A percentile compares a stretch with the other conserved stretches of the same genome.
phyloP scores from a whole-genome alignment of 1,140 invertebrate species.

The Drepana arcuata region DNA sequence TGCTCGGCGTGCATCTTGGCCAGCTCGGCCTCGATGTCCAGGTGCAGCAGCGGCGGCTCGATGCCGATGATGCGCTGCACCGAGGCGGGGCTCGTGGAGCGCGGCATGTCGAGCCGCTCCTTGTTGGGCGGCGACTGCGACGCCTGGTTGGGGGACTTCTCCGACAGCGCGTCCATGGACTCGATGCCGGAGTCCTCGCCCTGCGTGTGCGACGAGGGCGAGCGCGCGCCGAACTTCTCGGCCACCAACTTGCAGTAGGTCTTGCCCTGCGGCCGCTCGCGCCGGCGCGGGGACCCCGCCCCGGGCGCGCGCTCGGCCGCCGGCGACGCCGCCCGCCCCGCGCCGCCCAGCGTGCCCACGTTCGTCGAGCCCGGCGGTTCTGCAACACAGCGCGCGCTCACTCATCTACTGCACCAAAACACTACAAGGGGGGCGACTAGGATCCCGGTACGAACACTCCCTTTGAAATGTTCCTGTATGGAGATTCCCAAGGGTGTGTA shows the following conservation, averaged over 20 bases:
- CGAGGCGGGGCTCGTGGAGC: slow-evolving; percentile 46
- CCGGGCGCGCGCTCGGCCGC: slow-evolving; percentile 28
- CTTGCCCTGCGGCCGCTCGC: slow-evolving; percentile 70
- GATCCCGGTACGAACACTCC: too few species aligned
- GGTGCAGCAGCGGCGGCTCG: slow-evolving; percentile 33
- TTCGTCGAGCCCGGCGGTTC: slow-evolving; percentile 76
- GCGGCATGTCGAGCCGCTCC: slow-evolving; percentile 57
- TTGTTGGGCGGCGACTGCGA: slow-evolving; percentile 71
- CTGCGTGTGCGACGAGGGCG: slow-evolving; percentile 72
- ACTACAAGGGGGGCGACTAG: too few species aligned
- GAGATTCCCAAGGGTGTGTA: too few species aligned
- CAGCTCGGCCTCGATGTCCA: slow-evolving; percentile 50
- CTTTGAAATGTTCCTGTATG: too few species aligned
- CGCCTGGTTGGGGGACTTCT: slow-evolving; percentile 91
- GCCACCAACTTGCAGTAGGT: slow-evolving; percentile 71
- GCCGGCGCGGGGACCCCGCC: slow-evolving; percentile 44
- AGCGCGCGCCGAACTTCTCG: slow-evolving; percentile 61
- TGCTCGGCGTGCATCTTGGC: slow-evolving; percentile 37
- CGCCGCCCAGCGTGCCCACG: slow-evolving; percentile 72
- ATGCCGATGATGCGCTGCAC: slow-evolving; percentile 58
- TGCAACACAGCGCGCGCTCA: too few species aligned
- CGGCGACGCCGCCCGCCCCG: slow-evolving; percentile 32
- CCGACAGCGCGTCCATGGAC: slow-evolving; percentile 92
- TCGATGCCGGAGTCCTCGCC: slow-evolving; percentile 94
- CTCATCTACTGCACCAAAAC: too few species aligned